Conservation (phyloP, 2,797 vertebrate genomes). For the Tympanoctomys barrerae region DNA sequence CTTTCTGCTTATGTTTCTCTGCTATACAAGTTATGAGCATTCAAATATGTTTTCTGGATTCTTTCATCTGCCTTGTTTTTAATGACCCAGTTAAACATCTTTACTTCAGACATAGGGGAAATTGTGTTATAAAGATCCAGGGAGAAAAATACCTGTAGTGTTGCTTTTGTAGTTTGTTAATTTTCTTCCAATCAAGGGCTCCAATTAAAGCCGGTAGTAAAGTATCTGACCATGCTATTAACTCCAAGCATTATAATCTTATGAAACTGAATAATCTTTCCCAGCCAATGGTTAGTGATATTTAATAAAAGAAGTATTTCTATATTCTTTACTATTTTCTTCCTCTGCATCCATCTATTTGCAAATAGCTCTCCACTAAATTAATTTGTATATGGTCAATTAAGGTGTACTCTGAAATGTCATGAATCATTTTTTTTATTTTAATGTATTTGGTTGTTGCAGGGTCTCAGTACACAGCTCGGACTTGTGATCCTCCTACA, state of each 20-base stretch:
- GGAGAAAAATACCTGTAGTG: neutral
- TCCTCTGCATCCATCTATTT: neutral
- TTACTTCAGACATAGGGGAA: neutral
- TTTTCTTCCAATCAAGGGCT: neutral
- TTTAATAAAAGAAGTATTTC: neutral
- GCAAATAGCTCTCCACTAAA: neutral
- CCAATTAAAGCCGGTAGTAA: neutral
- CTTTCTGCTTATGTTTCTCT: neutral
- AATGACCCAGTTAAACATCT: neutral
- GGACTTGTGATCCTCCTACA: too few relatives aligned
- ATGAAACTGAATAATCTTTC: neutral
- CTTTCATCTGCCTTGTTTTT: neutral
- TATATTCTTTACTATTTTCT: neutral
- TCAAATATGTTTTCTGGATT: neutral
- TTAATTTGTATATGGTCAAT: neutral
- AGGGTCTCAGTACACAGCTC: too few relatives aligned
- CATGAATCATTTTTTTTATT: neutral
- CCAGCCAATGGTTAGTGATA: neutral
- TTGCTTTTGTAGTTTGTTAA: neutral
- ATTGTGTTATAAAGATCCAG: too few relatives aligned
- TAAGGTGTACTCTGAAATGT: neutral
- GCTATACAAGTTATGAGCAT: neutral
- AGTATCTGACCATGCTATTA: neutral
- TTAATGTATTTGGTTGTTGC: too few relatives aligned
- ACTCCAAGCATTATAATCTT: neutral